A percentile compares a stretch with the other conserved stretches of the same genome.
Evolutionary conservation across 2,113 vertebrate genomes (phyloP).

Genomic region (Podarcis cretensis): DNA sequence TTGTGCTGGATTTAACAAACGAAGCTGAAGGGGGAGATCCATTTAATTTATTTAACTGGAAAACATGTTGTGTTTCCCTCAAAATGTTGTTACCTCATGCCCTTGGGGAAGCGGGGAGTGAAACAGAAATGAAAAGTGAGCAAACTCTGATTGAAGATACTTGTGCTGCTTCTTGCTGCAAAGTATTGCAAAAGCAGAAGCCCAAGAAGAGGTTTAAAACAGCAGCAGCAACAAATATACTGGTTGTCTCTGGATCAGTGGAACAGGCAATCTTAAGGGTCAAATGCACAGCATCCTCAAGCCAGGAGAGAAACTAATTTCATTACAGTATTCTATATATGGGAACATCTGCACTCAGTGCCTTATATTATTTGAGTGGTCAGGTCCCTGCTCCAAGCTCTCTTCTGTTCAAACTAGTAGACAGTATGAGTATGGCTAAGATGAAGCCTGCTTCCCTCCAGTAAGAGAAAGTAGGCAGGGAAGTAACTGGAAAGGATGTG

Average conservation of each 20-base stretch:
- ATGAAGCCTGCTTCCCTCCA: not conserved
- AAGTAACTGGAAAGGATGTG: not conserved
- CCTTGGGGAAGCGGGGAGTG: not conserved
- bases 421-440: not conserved
- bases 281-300: not conserved
- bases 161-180: not conserved
- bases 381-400: not conserved
- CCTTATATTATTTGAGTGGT: not conserved
- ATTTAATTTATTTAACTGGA: not conserved
- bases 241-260: not conserved
- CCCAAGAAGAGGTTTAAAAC: not conserved
- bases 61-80: not conserved
- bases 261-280: not conserved
- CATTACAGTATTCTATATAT: not conserved
- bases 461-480: not conserved
- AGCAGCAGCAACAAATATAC: not conserved
- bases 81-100: not conserved
- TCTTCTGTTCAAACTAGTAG: not conserved
- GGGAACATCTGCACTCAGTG: not conserved
- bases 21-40: not conserved
- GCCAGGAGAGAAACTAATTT: not conserved
- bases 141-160: not conserved
- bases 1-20: not conserved
- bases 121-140: not conserved
- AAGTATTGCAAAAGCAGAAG: not conserved